Evolutionary conservation across 2,113 vertebrate genomes (phyloP), one percentile per base, ranked within the genome.

Genomic region (Acinonyx jubatus): DNA sequence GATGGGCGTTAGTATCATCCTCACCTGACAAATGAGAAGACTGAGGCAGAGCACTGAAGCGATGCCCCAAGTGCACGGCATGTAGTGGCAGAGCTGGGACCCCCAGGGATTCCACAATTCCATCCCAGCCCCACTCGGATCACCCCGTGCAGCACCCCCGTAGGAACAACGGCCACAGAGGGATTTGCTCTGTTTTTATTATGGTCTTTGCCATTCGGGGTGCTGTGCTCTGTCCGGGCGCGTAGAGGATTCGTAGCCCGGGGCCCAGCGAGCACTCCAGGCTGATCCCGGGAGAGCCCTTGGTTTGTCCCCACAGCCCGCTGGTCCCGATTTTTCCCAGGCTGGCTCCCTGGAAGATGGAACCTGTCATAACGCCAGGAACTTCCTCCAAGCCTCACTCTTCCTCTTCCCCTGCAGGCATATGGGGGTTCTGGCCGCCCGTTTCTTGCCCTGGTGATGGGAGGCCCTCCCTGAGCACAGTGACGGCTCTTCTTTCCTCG

Each of bases 61-160:
- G 52, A 5, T 16, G 52, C 52, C 52, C 52, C 52, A 55, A 12
- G 2, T 4, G 25, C 7, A 16, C 41, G 29, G 73, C 25, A 6
- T 3, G 7, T 14, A 29, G 27, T 0, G 7, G 71, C 27, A 4
- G 27, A 27, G 73, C 73, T 31, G 73, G 41, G 73, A 15, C 27
- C 63, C 63, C 25, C 63, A 13, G 27, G 63, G 23, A 13, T 29
- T 31, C 73, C 25, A 45, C 25, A 61, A 5, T 29, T 31, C 73
- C 25, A 45, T 13, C 38, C 38, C 3, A 0, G 1, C 25, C 38
- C 29, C 73, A 2, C 71, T 45, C 38, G 0, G 25, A 7, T 27
- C 14, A 1, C 73, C 38, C 71, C 3, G 12, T 1, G 1, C 5
- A 6, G 3, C 41, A 15, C 73, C 27, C 41, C 27, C 3, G 2